A percentile compares a stretch with the other conserved stretches of the same genome.
phyloP scores from a whole-genome alignment of 2,888 invertebrate genomes.

The Parnassius apollo region DNA sequence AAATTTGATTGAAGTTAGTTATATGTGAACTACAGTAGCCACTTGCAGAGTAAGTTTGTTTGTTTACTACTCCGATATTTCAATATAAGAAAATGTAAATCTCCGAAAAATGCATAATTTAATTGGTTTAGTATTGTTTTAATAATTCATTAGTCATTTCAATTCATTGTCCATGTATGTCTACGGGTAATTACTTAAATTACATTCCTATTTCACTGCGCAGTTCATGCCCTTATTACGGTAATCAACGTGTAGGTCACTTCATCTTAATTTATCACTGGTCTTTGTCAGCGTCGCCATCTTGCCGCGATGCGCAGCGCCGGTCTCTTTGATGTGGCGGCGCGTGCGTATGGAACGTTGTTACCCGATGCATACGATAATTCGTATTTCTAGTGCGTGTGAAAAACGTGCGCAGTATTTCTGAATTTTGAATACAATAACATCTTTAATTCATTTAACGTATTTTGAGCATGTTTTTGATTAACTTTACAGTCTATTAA shows the following conservation, averaged over 20 bases:
- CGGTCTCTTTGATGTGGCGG: conserved; percentile 43
- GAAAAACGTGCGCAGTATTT: conserved; percentile 40
- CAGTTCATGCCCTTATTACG: conserved; percentile 8
- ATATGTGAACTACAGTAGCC: too few relatives aligned
- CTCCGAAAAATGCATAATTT: too few relatives aligned
- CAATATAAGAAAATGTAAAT: too few relatives aligned
- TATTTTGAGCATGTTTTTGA: conserved; percentile 14
- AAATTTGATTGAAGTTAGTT: too few relatives aligned
- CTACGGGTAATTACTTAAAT: conserved; percentile 7
- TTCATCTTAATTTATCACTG: conserved; percentile 34
- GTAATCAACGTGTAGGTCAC: conserved; percentile 29
- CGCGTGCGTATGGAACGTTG: conserved; percentile 67
- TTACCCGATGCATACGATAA: conserved; percentile 43
- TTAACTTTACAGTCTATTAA: too few relatives aligned
- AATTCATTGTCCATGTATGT: conserved; percentile 2
- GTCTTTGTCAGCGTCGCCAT: conserved; percentile 45
- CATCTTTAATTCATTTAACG: conserved; percentile 30
- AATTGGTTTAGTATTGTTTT: too few relatives aligned
- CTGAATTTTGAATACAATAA: conserved; percentile 50
- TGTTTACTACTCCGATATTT: too few relatives aligned
- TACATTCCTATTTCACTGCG: conserved; percentile 12
- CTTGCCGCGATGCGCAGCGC: conserved; percentile 50
- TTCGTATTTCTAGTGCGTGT: conserved; percentile 53
- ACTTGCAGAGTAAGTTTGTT: too few relatives aligned
- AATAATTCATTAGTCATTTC: conserved; percentile 1